These are phyloP conservation scores for Chaetops frenatus DNA, from an alignment of 2,113 vertebrate species.

Conservation along the genomic window DNA sequence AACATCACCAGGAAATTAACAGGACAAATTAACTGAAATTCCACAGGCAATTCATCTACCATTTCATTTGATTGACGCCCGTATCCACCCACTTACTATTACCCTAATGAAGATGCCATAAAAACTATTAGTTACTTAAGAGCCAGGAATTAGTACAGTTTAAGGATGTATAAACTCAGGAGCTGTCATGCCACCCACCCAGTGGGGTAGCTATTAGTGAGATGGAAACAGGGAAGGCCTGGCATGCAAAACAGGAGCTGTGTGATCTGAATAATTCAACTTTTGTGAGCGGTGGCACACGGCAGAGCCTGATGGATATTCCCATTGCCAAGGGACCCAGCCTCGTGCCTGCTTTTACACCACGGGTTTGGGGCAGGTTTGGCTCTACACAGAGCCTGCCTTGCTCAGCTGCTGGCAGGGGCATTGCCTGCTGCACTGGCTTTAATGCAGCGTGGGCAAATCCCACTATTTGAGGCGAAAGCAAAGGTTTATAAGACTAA, in stretches of 20 bases:
- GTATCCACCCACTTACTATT: neutral
- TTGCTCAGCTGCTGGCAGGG: neutral
- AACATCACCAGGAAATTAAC: neutral
- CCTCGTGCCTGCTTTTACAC: rapidly evolving
- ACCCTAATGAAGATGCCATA: conserved; percentile 19
- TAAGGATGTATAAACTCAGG: neutral
- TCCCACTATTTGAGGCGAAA: neutral
- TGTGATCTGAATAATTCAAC: neutral
- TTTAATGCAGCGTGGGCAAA: rapidly evolving
- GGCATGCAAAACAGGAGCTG: neutral
- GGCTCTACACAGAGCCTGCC: neutral
- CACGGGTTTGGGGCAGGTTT: neutral
- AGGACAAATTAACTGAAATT: neutral
- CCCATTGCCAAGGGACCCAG: rapidly evolving
- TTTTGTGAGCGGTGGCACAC: rapidly evolving
- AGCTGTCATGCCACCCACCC: neutral
- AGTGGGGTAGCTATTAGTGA: neutral
- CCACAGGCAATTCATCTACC: neutral
- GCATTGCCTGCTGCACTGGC: neutral
- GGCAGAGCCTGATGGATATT: neutral
- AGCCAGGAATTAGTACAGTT: conserved; percentile 36
- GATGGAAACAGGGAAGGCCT: neutral
- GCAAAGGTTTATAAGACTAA: neutral
- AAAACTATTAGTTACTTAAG: conserved; percentile 14
- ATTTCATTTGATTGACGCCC: neutral